These are phyloP conservation scores for Agrypnia vestita DNA, from an alignment of 1,140 invertebrate species.

Conservation along the genomic window DNA sequence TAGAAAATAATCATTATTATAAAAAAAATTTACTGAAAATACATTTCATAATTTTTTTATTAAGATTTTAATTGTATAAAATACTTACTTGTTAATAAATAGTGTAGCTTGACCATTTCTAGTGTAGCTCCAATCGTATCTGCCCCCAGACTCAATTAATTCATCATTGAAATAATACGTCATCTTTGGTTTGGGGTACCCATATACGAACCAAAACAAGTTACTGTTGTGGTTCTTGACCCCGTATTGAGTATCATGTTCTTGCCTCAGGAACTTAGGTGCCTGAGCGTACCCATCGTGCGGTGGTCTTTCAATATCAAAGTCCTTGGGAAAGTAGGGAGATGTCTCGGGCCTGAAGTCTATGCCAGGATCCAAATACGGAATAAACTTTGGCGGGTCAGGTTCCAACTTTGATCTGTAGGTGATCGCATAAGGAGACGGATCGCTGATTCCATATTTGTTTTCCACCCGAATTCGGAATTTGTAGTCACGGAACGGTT, in stretches of 20 bases:
- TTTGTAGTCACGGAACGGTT: constrained; percentile 91
- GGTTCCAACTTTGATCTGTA: constrained; percentile 86
- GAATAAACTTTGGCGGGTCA: constrained; percentile 84
- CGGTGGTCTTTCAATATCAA: constrained; percentile 89
- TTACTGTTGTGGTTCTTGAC: constrained; percentile 90
- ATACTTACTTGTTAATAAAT: constrained; percentile 85
- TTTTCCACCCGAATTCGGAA: constrained; percentile 96
- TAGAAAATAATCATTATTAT: not conserved
- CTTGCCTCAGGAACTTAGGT: constrained; percentile 87
- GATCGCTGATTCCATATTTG: constrained; percentile 96
- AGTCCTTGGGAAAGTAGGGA: constrained; percentile 92
- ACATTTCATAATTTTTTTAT: not conserved
- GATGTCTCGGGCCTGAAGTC: constrained; percentile 90
- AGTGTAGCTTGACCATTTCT: constrained; percentile 91
- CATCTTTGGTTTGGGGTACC: constrained; percentile 93
- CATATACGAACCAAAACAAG: constrained; percentile 94
- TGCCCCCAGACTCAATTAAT: constrained; percentile 84
- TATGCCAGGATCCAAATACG: constrained; percentile 85
- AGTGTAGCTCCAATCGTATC: constrained; percentile 89
- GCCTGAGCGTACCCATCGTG: constrained; percentile 88
- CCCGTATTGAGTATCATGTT: constrained; percentile 89
- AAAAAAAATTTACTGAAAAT: not conserved
- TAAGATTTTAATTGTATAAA: not conserved
- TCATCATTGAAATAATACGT: constrained; percentile 90
- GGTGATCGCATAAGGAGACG: constrained; percentile 89